Base-by-base conservation (phyloP, 2,113 vertebrate species). In the Salvator merianae region DNA sequence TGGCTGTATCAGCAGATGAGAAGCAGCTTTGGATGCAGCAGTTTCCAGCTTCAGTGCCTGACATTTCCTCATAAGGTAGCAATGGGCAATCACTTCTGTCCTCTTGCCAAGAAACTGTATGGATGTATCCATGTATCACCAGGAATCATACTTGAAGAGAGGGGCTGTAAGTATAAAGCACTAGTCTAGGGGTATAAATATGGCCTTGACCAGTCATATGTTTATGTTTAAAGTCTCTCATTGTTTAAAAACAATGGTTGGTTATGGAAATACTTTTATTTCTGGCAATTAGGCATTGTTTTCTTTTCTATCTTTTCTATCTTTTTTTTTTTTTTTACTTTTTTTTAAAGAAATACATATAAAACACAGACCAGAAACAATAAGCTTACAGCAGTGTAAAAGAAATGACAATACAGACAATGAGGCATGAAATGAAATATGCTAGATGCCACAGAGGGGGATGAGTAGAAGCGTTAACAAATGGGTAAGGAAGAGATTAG, bases 381-480 rank as follows among this genome's bases (percentile, higher is more conserved):
- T 90, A 90, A 69, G 84, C 88, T 87, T 85, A 89, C 89, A 83
- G 93, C 86, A 91, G 36, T 92, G 77, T 63, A 89, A 90, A 85
- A 85, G 90, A 92, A 92, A 91, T 86, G 79, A 93, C 92, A 93
- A 90, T 84, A 85, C 89, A 82, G 79, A 93, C 92, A 91, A 92
- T 85, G 89, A 94, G 93, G 90, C 93, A 93, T 91, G 93, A 93
- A 94, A 94, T 92, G 92, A 93, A 91, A 84, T 92, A 92, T 92
- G 88, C 90, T 81, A 89, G 82, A 32, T 82, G 92, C 88, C 86
- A 90, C 87, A 87, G 78, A 82, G 83, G 87, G 91, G 87, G 12
- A 40, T 14, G 14, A 40, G 32, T 36, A 88, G 88, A 75, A 75
- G 59, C 93, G 89, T 91, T 91, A 94, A 87, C 89, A 92, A 92